Evolutionary conservation across 2,797 vertebrate genomes (phyloP).

Genomic region (Amblyraja radiata): DNA sequence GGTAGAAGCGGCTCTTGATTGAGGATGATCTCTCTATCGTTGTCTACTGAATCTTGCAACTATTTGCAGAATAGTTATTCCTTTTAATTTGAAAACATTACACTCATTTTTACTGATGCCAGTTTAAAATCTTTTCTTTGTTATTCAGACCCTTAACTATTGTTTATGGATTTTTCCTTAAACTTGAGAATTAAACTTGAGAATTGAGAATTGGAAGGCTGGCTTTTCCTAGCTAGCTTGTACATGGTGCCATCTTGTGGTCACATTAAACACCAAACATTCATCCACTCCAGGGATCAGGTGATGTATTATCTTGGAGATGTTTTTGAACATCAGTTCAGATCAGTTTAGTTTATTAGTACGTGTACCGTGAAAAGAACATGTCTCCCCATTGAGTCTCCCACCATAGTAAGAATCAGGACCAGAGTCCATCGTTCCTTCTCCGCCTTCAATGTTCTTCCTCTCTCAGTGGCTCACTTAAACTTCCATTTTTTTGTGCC

Average conservation of each 20-base stretch:
- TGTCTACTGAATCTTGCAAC: background rate
- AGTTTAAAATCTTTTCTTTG: background rate
- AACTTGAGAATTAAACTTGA: background rate
- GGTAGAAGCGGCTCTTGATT: background rate
- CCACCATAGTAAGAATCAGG: background rate
- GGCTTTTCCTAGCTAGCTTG: background rate
- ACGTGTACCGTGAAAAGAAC: too few relatives aligned
- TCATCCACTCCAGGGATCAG: background rate
- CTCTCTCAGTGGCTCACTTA: background rate
- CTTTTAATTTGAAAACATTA: background rate
- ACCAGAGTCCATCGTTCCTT: background rate
- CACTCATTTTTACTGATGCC: background rate
- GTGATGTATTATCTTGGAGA: background rate
- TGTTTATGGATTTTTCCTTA: background rate
- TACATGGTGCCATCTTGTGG: slow-evolving; percentile 7
- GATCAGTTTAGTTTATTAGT: too few relatives aligned
- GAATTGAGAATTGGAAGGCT: background rate
- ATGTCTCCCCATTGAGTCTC: background rate
- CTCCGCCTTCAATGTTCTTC: background rate
- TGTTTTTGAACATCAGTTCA: background rate
- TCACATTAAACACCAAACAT: background rate
- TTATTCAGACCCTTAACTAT: background rate
- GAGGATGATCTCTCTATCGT: background rate
- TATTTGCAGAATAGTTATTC: background rate
- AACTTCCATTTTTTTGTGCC: background rate